A percentile compares a stretch with the other conserved stretches of the same genome.
phyloP scores from a whole-genome alignment of 2,888 invertebrate genomes.

The Scaptomyza cyrtandrae region DNA sequence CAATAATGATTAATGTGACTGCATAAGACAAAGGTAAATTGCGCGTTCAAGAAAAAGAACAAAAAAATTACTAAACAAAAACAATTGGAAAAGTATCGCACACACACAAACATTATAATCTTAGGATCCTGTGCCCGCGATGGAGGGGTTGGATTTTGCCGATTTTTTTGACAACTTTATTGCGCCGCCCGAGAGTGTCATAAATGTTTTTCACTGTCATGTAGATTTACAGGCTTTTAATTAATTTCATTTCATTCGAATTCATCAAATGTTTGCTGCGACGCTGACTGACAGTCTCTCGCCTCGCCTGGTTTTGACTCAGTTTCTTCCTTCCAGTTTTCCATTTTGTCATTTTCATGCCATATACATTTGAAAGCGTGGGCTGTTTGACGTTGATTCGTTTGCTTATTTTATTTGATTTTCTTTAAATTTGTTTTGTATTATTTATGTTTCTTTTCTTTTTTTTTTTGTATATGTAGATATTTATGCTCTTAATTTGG shows the following conservation, averaged over 20 bases:
- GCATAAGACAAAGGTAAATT: constrained; percentile 51
- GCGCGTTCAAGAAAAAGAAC: constrained; percentile 1
- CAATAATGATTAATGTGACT: constrained; percentile 64
- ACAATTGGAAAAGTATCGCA: constrained; percentile 67
- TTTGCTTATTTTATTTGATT: constrained; percentile 29
- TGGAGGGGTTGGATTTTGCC: not conserved
- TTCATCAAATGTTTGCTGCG: constrained; percentile 52
- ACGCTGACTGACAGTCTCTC: constrained; percentile 42
- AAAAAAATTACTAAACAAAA: constrained; percentile 10
- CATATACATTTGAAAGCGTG: constrained; percentile 40
- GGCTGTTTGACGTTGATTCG: constrained; percentile 40
- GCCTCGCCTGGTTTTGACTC: constrained; percentile 26
- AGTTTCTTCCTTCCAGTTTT: constrained; percentile 32
- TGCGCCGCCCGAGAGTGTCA: constrained; percentile 42
- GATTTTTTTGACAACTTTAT: constrained; percentile 56
- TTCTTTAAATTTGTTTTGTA: constrained; percentile 9
- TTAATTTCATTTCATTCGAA: constrained; percentile 71
- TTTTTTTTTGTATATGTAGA: constrained; percentile 19
- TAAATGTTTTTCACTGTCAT: constrained; percentile 42
- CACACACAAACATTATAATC: constrained; percentile 68
- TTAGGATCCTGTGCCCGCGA: constrained; percentile 25
- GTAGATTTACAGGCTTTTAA: constrained; percentile 76
- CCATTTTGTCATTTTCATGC: constrained; percentile 5
- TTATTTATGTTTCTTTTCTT: too few species aligned
- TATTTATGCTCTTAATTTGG: constrained; percentile 70